These are phyloP conservation scores for Zaprionus taronus DNA, from an alignment of 1,140 invertebrate genomes.

Conservation along the genomic window DNA sequence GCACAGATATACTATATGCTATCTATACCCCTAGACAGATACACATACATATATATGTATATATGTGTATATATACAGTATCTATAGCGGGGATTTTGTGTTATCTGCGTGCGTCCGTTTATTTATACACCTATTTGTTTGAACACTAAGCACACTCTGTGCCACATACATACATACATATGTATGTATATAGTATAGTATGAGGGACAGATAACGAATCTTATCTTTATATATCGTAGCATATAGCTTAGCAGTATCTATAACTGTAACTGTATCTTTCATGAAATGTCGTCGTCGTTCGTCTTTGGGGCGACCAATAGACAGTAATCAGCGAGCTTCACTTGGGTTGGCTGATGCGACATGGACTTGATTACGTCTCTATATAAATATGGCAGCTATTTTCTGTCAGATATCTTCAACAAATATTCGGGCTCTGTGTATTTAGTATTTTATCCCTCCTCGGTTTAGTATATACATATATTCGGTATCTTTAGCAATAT, in stretches of 20 bases:
- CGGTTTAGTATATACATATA: not conserved
- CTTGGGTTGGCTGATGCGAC: slow-evolving; percentile 53
- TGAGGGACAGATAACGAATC: slow-evolving; percentile 59
- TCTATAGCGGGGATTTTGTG: slow-evolving; percentile 28
- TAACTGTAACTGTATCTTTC: slow-evolving; percentile 32
- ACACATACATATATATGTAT: slow-evolving; percentile 23
- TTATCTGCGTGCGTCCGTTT: slow-evolving; percentile 66
- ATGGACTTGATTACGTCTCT: slow-evolving; percentile 78
- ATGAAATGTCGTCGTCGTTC: slow-evolving; percentile 19
- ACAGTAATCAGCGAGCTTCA: slow-evolving; percentile 53
- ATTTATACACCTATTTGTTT: slow-evolving; percentile 82
- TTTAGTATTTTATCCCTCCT: slow-evolving; percentile 1
- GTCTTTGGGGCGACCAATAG: slow-evolving; percentile 44
- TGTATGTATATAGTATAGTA: slow-evolving; percentile 33
- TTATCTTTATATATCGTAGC: slow-evolving; percentile 51
- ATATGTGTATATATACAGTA: slow-evolving; percentile 29
- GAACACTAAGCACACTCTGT: slow-evolving; percentile 62
- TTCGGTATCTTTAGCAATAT: slow-evolving; percentile 65
- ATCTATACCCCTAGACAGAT: not conserved
- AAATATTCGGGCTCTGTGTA: slow-evolving; percentile 57
- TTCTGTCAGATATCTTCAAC: slow-evolving; percentile 63
- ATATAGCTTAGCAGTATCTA: slow-evolving; percentile 21
- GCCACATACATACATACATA: not conserved
- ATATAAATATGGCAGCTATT: slow-evolving; percentile 80
- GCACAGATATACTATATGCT: slow-evolving; percentile 36